Evolutionary conservation across 2,888 invertebrate genomes (phyloP).

Genomic region (Hypsopygia costalis): DNA sequence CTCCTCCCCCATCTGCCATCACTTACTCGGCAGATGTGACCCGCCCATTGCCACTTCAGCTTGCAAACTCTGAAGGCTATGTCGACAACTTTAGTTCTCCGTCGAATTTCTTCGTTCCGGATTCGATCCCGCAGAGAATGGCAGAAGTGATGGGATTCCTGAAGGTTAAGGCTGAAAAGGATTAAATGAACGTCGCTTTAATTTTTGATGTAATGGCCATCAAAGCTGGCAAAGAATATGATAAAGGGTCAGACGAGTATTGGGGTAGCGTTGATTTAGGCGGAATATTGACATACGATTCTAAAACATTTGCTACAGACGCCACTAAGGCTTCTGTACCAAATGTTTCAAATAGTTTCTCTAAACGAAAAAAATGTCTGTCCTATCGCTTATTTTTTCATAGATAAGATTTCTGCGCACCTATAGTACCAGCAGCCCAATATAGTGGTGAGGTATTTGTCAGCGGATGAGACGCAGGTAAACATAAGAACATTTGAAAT

Average conservation of each 20-base stretch:
- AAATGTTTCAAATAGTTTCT: constrained; percentile 6
- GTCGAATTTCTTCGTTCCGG: no score
- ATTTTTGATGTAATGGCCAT: constrained; percentile 17
- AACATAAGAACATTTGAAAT: constrained; percentile 13
- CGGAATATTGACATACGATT: constrained; percentile 8
- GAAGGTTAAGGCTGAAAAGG: no score
- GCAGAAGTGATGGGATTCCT: no score
- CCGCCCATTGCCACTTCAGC: no score
- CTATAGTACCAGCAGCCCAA: constrained; percentile 12
- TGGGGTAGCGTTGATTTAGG: constrained; percentile 20
- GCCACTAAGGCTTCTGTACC: no score
- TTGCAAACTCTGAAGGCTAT: no score
- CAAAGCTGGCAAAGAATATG: constrained; percentile 10
- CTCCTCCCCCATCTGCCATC: no score
- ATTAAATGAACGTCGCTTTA: constrained; percentile 14
- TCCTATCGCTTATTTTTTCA: constrained; percentile 24
- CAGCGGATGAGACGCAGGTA: constrained; percentile 3
- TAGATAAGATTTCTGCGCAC: constrained; percentile 13
- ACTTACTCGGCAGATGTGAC: no score
- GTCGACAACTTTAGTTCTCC: no score
- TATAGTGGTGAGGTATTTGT: constrained; percentile 1
- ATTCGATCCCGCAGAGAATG: no score
- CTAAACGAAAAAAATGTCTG: constrained; percentile 16
- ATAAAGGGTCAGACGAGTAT: constrained; percentile 11
- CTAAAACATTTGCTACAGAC: constrained; percentile 12